These are phyloP conservation scores for Chrysotoxum bicinctum DNA, from an alignment of 2,888 invertebrate genomes.

Conservation along the genomic window DNA sequence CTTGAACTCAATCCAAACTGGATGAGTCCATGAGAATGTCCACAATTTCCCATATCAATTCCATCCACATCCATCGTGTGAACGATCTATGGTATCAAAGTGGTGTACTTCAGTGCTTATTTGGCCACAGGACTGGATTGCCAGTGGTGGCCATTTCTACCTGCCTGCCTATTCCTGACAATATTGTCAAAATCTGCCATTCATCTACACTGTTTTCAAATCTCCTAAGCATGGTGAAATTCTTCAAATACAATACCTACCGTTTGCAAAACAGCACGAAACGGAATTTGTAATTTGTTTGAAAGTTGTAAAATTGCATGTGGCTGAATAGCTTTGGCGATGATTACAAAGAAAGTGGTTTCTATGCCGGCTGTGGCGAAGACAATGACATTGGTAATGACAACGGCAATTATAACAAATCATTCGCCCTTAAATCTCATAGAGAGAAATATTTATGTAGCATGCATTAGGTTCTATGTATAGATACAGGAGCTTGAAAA, in stretches of 20 bases:
- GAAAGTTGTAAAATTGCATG: neutral
- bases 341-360: constrained; percentile 62
- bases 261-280: neutral
- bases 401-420: constrained; percentile 71
- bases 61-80: too few species aligned
- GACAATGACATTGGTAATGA: constrained; percentile 71
- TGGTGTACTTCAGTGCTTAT: too few species aligned
- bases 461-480: neutral
- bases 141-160: too few species aligned
- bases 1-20: too few species aligned
- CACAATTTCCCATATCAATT: too few species aligned
- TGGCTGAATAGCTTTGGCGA: constrained; percentile 28
- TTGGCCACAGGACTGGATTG: too few species aligned
- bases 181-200: too few species aligned
- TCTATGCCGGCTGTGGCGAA: constrained; percentile 39
- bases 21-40: too few species aligned
- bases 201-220: too few species aligned
- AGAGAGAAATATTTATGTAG: neutral
- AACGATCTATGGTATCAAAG: too few species aligned
- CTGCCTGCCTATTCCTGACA: too few species aligned
- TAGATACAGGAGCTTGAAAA: neutral
- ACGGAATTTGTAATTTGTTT: neutral
- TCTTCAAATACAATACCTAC: neutral
- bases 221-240: neutral
- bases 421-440: constrained; percentile 1